A percentile compares a stretch with the other conserved stretches of the same genome.
Conservation (phyloP, 2,797 vertebrate species). For the Chiloscyllium punctatum region DNA sequence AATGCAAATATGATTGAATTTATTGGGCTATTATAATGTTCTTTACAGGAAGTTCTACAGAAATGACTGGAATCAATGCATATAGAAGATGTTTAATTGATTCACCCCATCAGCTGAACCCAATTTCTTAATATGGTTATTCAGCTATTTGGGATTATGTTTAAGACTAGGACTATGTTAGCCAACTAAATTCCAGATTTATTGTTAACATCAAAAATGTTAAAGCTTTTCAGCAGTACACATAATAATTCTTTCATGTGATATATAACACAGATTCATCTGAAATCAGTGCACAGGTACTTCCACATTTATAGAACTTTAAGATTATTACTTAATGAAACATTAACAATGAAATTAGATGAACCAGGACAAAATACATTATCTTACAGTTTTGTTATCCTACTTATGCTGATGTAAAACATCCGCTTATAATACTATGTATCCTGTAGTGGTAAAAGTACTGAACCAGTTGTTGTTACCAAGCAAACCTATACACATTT, state of each 20-base stretch:
- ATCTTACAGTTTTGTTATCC: neutral
- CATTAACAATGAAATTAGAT: neutral
- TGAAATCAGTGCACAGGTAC: neutral
- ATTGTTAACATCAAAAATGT: neutral
- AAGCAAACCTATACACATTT: neutral
- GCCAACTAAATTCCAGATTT: neutral
- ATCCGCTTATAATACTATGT: neutral
- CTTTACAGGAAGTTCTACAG: neutral
- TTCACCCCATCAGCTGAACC: neutral
- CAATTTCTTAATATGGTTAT: neutral
- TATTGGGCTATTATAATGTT: neutral
- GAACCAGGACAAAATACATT: neutral
- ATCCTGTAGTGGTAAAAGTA: neutral
- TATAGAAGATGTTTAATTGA: neutral
- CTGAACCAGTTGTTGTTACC: neutral
- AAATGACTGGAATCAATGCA: neutral
- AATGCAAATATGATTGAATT: neutral
- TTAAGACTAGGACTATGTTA: neutral
- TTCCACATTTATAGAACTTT: neutral
- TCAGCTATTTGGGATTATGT: neutral
- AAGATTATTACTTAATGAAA: neutral
- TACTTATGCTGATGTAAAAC: neutral
- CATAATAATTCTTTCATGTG: neutral
- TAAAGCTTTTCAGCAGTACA: neutral
- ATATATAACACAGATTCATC: neutral